Conservation (phyloP, 2,888 invertebrate genomes). For the Pseudococcus viburni region DNA sequence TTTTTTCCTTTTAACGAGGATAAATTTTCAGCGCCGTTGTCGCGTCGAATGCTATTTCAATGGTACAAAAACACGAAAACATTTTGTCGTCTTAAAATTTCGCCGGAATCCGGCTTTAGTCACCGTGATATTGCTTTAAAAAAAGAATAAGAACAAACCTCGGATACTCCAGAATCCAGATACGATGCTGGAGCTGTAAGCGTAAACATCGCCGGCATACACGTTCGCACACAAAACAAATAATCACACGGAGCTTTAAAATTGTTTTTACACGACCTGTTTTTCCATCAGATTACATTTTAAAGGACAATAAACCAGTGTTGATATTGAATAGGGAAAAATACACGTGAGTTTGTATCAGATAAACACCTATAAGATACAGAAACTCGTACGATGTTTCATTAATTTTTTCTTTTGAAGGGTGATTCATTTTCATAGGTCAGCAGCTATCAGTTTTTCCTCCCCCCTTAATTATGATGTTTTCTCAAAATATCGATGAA, state of each 20-base stretch:
- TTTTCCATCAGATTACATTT: conserved; percentile 47
- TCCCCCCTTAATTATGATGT: too few relatives aligned
- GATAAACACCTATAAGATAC: conserved; percentile 3
- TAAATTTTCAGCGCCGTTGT: not conserved
- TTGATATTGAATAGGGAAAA: conserved; percentile 34
- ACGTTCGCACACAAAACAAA: conserved; percentile 46
- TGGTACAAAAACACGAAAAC: conserved; percentile 44
- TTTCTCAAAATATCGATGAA: too few relatives aligned
- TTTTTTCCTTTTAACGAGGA: conserved; percentile 14
- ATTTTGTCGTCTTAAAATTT: conserved; percentile 32
- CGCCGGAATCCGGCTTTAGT: conserved; percentile 32
- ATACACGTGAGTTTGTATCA: not conserved
- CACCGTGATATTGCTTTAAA: conserved; percentile 36
- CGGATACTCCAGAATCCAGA: not conserved
- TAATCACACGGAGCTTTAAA: conserved; percentile 37
- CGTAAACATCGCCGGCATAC: conserved; percentile 1
- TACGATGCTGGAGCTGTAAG: not conserved
- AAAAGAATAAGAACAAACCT: not conserved
- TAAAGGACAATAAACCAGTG: conserved; percentile 44
- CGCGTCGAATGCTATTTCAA: conserved; percentile 21
- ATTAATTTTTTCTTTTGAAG: not conserved
- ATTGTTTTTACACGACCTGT: conserved; percentile 49
- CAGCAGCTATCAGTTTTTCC: not conserved
- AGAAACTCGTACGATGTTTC: not conserved
- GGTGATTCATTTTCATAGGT: not conserved